These are phyloP conservation scores for Bombus pyrosoma DNA, from an alignment of 1,140 invertebrate genomes.

Conservation along the genomic window DNA sequence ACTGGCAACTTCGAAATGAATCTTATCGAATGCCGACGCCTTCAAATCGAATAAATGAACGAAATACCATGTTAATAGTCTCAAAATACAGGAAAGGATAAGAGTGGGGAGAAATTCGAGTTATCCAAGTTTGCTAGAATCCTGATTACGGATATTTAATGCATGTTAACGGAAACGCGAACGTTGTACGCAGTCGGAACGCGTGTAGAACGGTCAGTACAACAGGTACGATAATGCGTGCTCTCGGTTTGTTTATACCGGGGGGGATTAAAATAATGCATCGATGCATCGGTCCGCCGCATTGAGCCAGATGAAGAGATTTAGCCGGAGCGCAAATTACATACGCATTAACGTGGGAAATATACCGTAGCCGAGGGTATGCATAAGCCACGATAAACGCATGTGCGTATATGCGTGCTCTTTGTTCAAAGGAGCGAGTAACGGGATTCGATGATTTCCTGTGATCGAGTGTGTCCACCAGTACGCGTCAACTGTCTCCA, in stretches of 20 bases:
- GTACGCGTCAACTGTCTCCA: not conserved
- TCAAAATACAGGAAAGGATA: not conserved
- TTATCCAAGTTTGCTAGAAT: slow-evolving; percentile 19
- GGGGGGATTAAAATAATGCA: slow-evolving; percentile 70
- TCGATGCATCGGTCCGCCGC: slow-evolving; percentile 56
- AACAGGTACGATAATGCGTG: slow-evolving; percentile 67
- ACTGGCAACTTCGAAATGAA: too few relatives aligned
- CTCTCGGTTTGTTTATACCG: slow-evolving; percentile 52
- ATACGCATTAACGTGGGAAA: slow-evolving; percentile 57
- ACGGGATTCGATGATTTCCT: not conserved
- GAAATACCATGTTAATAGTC: not conserved
- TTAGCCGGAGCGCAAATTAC: slow-evolving; percentile 62
- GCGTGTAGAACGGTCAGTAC: slow-evolving; percentile 39
- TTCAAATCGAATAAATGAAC: too few relatives aligned
- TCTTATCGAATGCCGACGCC: too few relatives aligned
- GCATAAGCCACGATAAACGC: not conserved
- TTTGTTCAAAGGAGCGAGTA: slow-evolving; percentile 12
- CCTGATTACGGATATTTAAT: slow-evolving; percentile 57
- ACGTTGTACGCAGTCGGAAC: slow-evolving; percentile 2
- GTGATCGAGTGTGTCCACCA: not conserved
- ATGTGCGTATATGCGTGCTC: not conserved
- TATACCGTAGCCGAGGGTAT: not conserved
- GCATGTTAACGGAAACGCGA: slow-evolving; percentile 22
- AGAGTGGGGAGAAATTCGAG: not conserved
- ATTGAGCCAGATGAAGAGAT: slow-evolving; percentile 65